Evolutionary conservation across 2,888 invertebrate species (phyloP), one percentile per base, ranked within the genome.

Genomic region (Drosophila fungiperda): DNA sequence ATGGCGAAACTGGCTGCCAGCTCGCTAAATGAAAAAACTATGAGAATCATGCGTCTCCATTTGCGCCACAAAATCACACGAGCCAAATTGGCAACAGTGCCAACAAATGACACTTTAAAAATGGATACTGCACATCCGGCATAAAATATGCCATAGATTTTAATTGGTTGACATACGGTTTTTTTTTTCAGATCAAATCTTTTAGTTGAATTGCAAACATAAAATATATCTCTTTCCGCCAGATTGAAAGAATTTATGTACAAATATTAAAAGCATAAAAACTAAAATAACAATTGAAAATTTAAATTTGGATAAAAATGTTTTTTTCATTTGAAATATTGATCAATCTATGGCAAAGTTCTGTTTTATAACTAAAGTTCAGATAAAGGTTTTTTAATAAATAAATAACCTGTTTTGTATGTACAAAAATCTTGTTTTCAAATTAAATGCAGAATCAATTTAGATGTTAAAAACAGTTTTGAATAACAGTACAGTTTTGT

Each of bases 41-140:
- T 29, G 29, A 29, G 68, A 65, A 68, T 68, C 53, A 62, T 58
- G 50, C 48, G 60, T 57, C 40, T 57, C 17, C 45, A n/a, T 29
- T 36, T 36, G 45, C 26, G 50, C 59, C 54, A 62, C 50, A 58
- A 54, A 36, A 20, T 1, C 48, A 64, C n/a, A 35, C 26, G 20
- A 54, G 42, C 63, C 59, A 63, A 74, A 59, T 48, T 74, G 74
- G 76, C 68, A 59, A 11, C 45, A 1, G 1, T 42, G 74, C 76
- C 74, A 73, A 62, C 11, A 12, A 29, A 40, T 8, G 8, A 17
- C 1, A n/a, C n/a, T 38, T 35, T 15, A 35, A 65, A 55, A 23
- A 29, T 29, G 29, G 29, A 6, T 66, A 40, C 45, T 38, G 70
- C 50, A 42, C 15, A 32, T 55, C 36, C 26, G 50, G 33, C 32